Base-by-base conservation (phyloP, 2,888 invertebrate genomes). In the Andrena chrysosceles region DNA sequence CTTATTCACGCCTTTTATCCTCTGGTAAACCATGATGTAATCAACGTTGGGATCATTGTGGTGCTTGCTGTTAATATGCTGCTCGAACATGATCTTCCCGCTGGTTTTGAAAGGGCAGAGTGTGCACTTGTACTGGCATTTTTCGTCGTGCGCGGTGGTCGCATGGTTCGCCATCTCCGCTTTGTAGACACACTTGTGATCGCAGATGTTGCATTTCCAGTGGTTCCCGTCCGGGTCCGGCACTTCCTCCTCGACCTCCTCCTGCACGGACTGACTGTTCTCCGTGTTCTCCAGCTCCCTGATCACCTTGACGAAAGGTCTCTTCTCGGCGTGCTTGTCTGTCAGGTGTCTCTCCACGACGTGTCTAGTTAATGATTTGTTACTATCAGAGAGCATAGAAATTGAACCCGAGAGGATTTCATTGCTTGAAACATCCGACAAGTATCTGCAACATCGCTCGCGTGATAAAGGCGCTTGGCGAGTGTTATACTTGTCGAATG, bases 201-300 rank as follows among this genome's bases (percentile, higher is more conserved):
- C 95, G 89, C 97, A 97, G 35, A 96, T 91, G 20, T 96, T 96
- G 90, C 97, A 97, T 77, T 96, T 95, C 97, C 97, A 97, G 1
- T 96, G 95, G 88, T 96, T 96, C 8, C 95, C 92, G 85, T 96
- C 95, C 13, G 89, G 75, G 89, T 90, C 87, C 48, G 91, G 77
- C n/a, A 88, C 67, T 33, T 91, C 91, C 2, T 92, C 91, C 8
- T 92, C 91, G 1, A 89, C 93, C 79, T 92, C 90, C 63, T 93
- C 86, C 84, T 91, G 91, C 42, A 89, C 72, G 68, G 89, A 74
- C 29, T 74, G 89, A 56, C 3, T 87, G 67, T 81, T 91, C 76
- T 89, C 93, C 81, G 88, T 93, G 90, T 52, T 91, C 84, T 94
- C 94, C 48, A 93, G 94, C 85, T 93, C 95, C 35, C 94, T 93